A percentile compares a stretch with the other conserved stretches of the same genome.
Evolutionary conservation across 2,797 vertebrate species (phyloP).

Genomic region (Lithobates pipiens): DNA sequence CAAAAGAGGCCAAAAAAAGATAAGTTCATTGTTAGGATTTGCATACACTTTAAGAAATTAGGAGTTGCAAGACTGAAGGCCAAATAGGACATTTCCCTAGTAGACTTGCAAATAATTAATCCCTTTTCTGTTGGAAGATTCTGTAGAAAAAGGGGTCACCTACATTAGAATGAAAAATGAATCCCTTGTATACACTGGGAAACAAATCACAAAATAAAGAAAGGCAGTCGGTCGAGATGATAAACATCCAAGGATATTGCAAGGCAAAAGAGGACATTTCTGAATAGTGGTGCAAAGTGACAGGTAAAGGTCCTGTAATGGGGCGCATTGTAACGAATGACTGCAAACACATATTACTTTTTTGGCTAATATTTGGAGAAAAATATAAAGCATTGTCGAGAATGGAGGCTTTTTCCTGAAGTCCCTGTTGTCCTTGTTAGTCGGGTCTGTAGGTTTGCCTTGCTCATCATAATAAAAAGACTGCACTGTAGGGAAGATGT

Average conservation of each 20-base stretch:
- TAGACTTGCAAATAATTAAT: not conserved
- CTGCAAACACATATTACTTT: not conserved
- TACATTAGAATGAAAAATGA: not conserved
- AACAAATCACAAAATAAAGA: not conserved
- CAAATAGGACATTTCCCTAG: not conserved
- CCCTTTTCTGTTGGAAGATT: not conserved
- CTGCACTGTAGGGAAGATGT: not conserved
- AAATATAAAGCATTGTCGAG: not conserved
- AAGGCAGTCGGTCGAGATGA: not conserved
- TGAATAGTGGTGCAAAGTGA: not conserved
- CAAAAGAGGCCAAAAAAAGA: too few relatives aligned
- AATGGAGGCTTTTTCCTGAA: not conserved
- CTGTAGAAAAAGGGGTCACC: conserved; percentile 9
- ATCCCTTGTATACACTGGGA: not conserved
- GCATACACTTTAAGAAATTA: not conserved
- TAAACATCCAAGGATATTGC: not conserved
- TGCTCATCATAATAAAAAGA: not conserved
- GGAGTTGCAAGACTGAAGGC: not conserved
- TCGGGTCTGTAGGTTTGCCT: too few relatives aligned
- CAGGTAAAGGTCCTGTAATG: not conserved
- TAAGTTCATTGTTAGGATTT: too few relatives aligned
- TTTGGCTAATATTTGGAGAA: too few relatives aligned
- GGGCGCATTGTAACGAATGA: not conserved
- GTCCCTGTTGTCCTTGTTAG: too few relatives aligned
- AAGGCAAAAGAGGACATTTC: not conserved